Base-by-base conservation (phyloP, 2,113 vertebrate genomes). In the Mirounga angustirostris region DNA sequence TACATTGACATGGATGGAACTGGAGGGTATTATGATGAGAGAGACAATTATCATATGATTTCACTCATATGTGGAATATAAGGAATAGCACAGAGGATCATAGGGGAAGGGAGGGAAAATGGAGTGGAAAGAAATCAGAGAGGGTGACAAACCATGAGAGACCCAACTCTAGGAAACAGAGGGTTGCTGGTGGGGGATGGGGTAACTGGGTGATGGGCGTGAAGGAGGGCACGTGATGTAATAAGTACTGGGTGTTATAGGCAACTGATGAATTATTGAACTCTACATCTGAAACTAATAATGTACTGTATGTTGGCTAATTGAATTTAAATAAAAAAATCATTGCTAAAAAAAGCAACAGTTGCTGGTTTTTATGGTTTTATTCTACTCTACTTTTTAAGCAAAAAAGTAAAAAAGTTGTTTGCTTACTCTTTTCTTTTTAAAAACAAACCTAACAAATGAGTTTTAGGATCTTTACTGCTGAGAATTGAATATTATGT, bases 341-440 rank as follows among this genome's bases (percentile, higher is more conserved):
- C 4, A n/a, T n/a, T 69, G 67, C 67, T 69, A 36, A 69, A n/a
- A 73, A 94, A 89, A 61, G 9, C 12, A 85, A 52, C 2, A 7
- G 4, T 88, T 78, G 6, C 24, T 61, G 21, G 4, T 5, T n/a
- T 95, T 87, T 56, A 67, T 87, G 40, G 50, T 36, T 94, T 78
- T 90, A 67, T 78, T 93, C 56, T 89, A 30, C 36, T 89, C 83
- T 73, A 78, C 14, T 80, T 96, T 96, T 94, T 87, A 82, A 92
- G 58, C 19, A 81, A 91, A 4, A 73, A 14, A 7, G 28, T 13
- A 28, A 86, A 79, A 85, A 87, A 5, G 7, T 59, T 58, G 33
- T 7, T 43, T 76, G 30, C 9, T 54, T 81, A 40, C 18, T 73
- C 24, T 50, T 84, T n/a, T 7, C 28, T 78, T 46, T 36, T 36